Percentiles rank a stretch among this genome's conserved stretches.
phyloP scores from a whole-genome alignment of 2,888 invertebrate genomes.

The Drosophila merina region DNA sequence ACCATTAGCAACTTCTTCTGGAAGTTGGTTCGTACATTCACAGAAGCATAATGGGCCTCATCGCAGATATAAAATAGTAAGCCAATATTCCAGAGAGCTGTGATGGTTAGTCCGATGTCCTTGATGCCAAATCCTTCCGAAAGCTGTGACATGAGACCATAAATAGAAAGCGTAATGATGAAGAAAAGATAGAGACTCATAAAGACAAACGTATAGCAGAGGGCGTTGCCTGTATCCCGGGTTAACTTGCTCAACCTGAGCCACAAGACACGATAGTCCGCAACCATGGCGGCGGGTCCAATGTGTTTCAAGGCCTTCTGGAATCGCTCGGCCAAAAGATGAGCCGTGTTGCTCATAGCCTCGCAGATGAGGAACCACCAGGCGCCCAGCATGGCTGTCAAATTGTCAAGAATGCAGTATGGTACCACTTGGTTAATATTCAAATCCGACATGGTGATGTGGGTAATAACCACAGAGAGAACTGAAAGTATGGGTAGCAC shows the following conservation, averaged over 20 bases:
- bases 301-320: slow-evolving; percentile 88
- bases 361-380: slow-evolving; percentile 90
- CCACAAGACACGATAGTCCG: slow-evolving; percentile 89
- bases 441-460: slow-evolving; percentile 89
- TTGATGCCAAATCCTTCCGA: slow-evolving; percentile 90
- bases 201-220: slow-evolving; percentile 89
- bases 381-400: slow-evolving; percentile 89
- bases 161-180: slow-evolving; percentile 90
- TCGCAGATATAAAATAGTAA: slow-evolving; percentile 90
- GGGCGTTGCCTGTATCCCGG: slow-evolving; percentile 87
- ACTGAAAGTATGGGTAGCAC: slow-evolving; percentile 87
- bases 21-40: slow-evolving; percentile 89
- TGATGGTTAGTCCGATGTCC: slow-evolving; percentile 88
- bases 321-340: slow-evolving; percentile 88
- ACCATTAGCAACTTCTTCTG: slow-evolving; percentile 90
- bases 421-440: slow-evolving; percentile 87
- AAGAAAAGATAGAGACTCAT: slow-evolving; percentile 89
- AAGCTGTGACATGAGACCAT: slow-evolving; percentile 89
- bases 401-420: slow-evolving; percentile 88
- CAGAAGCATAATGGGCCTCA: slow-evolving; percentile 90
- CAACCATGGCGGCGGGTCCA: slow-evolving; percentile 88
- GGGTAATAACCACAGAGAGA: slow-evolving; percentile 88
- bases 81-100: slow-evolving; percentile 87
- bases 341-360: slow-evolving; percentile 87
- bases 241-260: slow-evolving; percentile 88